phyloP scores from a whole-genome alignment of 2,888 invertebrate genomes.

The Rhamphomyia laevipes region DNA sequence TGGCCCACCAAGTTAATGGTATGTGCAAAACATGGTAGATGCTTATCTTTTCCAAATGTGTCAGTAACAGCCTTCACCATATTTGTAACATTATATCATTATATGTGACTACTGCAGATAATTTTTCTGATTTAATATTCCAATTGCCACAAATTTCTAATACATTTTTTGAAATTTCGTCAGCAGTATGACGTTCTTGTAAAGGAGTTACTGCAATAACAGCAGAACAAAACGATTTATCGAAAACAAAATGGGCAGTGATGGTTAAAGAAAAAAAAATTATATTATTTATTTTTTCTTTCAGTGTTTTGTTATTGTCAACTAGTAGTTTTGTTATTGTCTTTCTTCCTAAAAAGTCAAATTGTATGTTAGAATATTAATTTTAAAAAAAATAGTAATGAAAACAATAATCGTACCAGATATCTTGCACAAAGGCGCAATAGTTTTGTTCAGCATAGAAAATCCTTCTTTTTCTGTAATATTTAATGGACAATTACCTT shows the following conservation, averaged over 20 bases:
- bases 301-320: too few relatives aligned
- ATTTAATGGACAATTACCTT: conserved; percentile 10
- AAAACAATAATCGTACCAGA: not conserved
- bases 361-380: too few relatives aligned
- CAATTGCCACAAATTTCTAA: conserved; percentile 11
- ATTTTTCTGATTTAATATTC: conserved; percentile 13
- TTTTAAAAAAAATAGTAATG: too few relatives aligned
- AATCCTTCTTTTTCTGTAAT: conserved; percentile 13
- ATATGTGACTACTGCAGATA: conserved; percentile 15
- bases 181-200: conserved; percentile 14
- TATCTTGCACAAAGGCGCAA: conserved; percentile 10
- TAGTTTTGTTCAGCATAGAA: conserved; percentile 8
- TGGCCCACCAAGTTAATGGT: conserved; percentile 3
- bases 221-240: conserved; percentile 9
- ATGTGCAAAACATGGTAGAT: conserved; percentile 17
- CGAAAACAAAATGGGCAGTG: conserved; percentile 11
- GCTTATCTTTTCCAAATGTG: conserved; percentile 13
- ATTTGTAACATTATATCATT: conserved; percentile 17
- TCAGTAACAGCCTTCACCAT: conserved; percentile 15
- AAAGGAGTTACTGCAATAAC: conserved; percentile 14
- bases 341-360: too few relatives aligned
- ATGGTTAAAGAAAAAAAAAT: conserved; percentile 8
- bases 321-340: too few relatives aligned
- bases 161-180: conserved; percentile 12
- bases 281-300: too few relatives aligned